phyloP scores from a whole-genome alignment of 2,888 invertebrate species.

The Tinea semifulvella region DNA sequence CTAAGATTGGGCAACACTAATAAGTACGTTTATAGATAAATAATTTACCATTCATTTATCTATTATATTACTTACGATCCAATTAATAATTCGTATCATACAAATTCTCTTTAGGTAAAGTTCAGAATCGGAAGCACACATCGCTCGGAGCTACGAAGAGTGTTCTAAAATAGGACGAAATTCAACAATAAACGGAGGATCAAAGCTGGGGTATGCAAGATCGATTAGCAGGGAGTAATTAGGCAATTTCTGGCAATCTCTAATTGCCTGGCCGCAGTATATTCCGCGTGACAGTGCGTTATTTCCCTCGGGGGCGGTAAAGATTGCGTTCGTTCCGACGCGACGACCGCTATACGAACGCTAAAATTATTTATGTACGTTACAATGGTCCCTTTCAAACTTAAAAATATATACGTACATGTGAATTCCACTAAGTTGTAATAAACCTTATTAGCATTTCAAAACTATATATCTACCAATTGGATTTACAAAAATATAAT shows the following conservation, averaged over 20 bases:
- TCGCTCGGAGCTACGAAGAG: background rate
- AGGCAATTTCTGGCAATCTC: slow-evolving; percentile 65
- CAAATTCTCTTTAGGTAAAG: no score
- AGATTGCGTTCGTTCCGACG: slow-evolving; percentile 40
- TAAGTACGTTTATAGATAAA: no score
- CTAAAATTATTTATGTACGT: slow-evolving; percentile 66
- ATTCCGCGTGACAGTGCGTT: slow-evolving; percentile 63
- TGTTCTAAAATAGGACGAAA: slow-evolving; percentile 7
- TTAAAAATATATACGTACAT: no score
- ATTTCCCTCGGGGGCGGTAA: slow-evolving; percentile 63
- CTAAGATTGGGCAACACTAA: no score
- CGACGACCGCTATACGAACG: slow-evolving; percentile 32
- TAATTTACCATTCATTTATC: background rate
- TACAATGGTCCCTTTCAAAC: no score
- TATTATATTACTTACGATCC: background rate
- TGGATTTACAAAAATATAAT: no score
- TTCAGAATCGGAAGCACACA: background rate
- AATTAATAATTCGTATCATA: no score
- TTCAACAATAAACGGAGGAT: slow-evolving; percentile 11
- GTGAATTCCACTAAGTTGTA: no score
- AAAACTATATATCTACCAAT: no score
- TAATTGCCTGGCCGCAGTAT: slow-evolving; percentile 59
- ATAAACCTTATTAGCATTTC: no score
- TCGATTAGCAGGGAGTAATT: slow-evolving; percentile 62
- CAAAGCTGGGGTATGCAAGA: slow-evolving; percentile 36